These are phyloP conservation scores for Dendrophyllia cribrosa DNA, from an alignment of 64 coral and sea anemone genomes.

Conservation along the genomic window DNA sequence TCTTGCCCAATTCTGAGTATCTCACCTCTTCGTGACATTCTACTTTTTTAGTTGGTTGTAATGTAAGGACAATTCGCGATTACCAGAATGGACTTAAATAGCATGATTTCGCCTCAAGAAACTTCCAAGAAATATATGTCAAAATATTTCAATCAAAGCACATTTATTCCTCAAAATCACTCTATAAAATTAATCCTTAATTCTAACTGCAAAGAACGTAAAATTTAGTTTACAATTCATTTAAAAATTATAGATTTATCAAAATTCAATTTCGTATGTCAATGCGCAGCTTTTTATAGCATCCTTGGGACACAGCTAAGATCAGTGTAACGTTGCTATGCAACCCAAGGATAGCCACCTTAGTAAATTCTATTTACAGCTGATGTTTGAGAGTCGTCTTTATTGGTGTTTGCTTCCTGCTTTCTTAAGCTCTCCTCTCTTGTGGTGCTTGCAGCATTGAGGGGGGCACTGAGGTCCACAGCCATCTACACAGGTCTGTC, in stretches of 20 bases:
- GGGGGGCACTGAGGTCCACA: constrained; percentile 35
- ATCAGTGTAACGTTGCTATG: not conserved
- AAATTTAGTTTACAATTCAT: constrained; percentile 43
- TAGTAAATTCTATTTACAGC: constrained; percentile 30
- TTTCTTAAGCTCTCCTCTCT: constrained; percentile 36
- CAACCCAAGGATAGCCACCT: not conserved
- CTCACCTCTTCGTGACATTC: too few relatives aligned
- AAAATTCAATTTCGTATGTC: not conserved
- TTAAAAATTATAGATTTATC: constrained; percentile 13
- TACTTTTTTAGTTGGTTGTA: too few relatives aligned
- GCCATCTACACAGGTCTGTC: constrained; percentile 37
- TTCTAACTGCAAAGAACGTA: not conserved
- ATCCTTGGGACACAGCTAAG: not conserved
- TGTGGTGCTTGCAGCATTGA: constrained; percentile 60
- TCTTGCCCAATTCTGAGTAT: too few relatives aligned
- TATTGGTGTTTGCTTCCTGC: not conserved
- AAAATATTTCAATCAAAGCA: not conserved
- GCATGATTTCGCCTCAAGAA: not conserved
- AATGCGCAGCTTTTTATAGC: not conserved
- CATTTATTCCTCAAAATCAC: constrained; percentile 43
- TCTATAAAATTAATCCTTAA: constrained; percentile 14
- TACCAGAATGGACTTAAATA: not conserved
- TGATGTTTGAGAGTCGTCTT: not conserved
- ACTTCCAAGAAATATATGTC: not conserved
- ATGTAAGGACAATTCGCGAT: too few relatives aligned